Conservation (phyloP, 2,113 vertebrate genomes). For the Carassius gibelio region DNA sequence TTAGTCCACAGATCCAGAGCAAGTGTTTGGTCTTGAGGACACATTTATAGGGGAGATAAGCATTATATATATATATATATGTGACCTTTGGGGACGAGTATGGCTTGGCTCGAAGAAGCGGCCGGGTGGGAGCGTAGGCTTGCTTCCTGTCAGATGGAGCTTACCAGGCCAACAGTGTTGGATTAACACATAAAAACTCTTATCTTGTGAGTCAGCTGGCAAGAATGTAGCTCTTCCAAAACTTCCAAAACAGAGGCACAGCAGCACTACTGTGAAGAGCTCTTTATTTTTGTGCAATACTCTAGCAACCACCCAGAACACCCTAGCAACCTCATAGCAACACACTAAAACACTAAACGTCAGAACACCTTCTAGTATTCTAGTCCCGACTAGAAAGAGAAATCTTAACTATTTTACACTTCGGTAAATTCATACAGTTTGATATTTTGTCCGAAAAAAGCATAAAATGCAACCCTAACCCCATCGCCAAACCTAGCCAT, state of each 20-base stretch:
- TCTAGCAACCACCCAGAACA: not conserved
- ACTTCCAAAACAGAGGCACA: not conserved
- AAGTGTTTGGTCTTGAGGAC: conserved; percentile 31
- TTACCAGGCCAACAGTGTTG: conserved; percentile 48
- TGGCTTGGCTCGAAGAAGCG: conserved; percentile 64
- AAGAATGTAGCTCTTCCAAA: conserved; percentile 47
- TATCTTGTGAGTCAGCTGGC: conserved; percentile 55
- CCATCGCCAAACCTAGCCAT: too few species aligned
- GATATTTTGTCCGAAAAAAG: too few species aligned
- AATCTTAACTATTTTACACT: not conserved
- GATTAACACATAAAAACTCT: conserved; percentile 60
- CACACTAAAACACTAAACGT: too few species aligned
- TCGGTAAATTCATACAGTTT: too few species aligned
- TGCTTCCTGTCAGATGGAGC: conserved; percentile 43
- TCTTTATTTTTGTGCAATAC: not conserved
- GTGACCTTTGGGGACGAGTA: conserved; percentile 65
- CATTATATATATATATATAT: conserved; percentile 65
- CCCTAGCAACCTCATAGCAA: not conserved
- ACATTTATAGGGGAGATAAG: conserved; percentile 68
- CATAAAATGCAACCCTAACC: too few species aligned
- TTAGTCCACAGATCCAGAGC: conserved; percentile 20
- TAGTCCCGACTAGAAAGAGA: not conserved
- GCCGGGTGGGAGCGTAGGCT: conserved; percentile 40
- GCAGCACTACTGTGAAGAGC: not conserved
- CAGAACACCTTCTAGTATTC: not conserved